A percentile compares a stretch with the other conserved stretches of the same genome.
These are phyloP conservation scores for Pecten maximus DNA, from an alignment of 2,888 invertebrate genomes.

Conservation along the genomic window DNA sequence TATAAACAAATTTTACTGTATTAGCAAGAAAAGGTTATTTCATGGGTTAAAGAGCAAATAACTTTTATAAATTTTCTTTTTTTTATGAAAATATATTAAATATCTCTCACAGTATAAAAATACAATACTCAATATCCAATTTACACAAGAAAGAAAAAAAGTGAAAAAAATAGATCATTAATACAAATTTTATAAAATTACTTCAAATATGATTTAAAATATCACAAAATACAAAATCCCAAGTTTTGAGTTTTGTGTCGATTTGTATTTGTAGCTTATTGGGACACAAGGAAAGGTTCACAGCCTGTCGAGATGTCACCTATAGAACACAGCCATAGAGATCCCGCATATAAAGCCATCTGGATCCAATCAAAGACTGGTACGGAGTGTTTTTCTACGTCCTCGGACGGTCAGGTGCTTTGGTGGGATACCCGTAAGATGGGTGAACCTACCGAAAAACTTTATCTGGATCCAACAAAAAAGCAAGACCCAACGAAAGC, in stretches of 20 bases:
- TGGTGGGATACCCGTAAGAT: conserved; percentile 93
- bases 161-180: too few relatives aligned
- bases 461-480: conserved; percentile 88
- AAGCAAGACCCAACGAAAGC: conserved; percentile 87
- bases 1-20: too few relatives aligned
- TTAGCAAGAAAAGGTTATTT: too few relatives aligned
- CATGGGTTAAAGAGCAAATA: too few relatives aligned
- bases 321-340: conserved; percentile 92
- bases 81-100: too few relatives aligned
- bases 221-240: too few relatives aligned
- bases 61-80: too few relatives aligned
- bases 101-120: too few relatives aligned
- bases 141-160: too few relatives aligned
- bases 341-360: conserved; percentile 92
- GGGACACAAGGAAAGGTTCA: conserved; percentile 88
- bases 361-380: conserved; percentile 98
- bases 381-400: conserved; percentile 96
- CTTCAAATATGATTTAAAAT: too few relatives aligned
- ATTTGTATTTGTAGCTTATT: conserved; percentile 73
- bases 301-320: conserved; percentile 91
- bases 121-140: too few relatives aligned
- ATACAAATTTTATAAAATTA: too few relatives aligned
- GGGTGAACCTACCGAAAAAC: conserved; percentile 88
- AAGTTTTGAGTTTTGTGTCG: neutral
- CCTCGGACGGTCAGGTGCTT: conserved; percentile 93